These are phyloP conservation scores for Nothobranchius kuhntae DNA, from an alignment of 2,113 vertebrate species.

Conservation along the genomic window DNA sequence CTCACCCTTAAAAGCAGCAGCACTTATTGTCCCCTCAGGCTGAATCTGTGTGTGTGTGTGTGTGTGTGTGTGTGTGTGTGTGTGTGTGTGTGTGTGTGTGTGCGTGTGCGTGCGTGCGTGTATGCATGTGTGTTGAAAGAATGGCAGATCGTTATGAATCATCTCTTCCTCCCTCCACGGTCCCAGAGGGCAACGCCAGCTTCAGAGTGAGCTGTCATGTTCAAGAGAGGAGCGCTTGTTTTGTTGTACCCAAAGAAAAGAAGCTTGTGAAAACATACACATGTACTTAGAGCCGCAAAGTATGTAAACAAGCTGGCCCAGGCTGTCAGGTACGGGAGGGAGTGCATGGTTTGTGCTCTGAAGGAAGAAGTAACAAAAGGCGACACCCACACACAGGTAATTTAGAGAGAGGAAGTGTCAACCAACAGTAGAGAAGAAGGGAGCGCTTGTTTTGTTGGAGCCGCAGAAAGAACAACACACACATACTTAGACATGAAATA, in stretches of 20 bases:
- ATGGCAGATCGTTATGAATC: slow-evolving; percentile 66
- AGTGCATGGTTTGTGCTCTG: slow-evolving; percentile 33
- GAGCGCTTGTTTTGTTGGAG: slow-evolving; percentile 53
- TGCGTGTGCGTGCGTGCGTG: slow-evolving; percentile 44
- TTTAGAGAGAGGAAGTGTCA: slow-evolving; percentile 44
- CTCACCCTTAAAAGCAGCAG: slow-evolving; percentile 73
- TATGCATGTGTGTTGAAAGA: slow-evolving; percentile 56
- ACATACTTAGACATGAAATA: slow-evolving; percentile 47
- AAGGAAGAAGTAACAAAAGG: not conserved
- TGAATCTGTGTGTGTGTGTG: slow-evolving; percentile 37
- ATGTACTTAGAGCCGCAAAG: slow-evolving; percentile 71
- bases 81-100: slow-evolving; percentile 38
- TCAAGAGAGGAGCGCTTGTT: slow-evolving; percentile 73
- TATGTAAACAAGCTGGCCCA: slow-evolving; percentile 64
- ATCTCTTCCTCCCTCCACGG: slow-evolving; percentile 29
- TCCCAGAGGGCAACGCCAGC: slow-evolving; percentile 50
- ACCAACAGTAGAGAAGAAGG: slow-evolving; percentile 27
- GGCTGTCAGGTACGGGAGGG: slow-evolving; percentile 42
- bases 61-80: slow-evolving; percentile 45
- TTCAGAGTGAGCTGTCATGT: slow-evolving; percentile 67
- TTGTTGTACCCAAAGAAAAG: slow-evolving; percentile 71
- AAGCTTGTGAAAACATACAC: slow-evolving; percentile 74
- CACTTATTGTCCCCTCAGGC: slow-evolving; percentile 63
- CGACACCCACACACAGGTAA: slow-evolving; percentile 30
- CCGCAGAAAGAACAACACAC: slow-evolving; percentile 52